Evolutionary conservation across 2,888 invertebrate genomes (phyloP), one percentile per base, ranked within the genome.

Genomic region (Exephanes ischioxanthus): DNA sequence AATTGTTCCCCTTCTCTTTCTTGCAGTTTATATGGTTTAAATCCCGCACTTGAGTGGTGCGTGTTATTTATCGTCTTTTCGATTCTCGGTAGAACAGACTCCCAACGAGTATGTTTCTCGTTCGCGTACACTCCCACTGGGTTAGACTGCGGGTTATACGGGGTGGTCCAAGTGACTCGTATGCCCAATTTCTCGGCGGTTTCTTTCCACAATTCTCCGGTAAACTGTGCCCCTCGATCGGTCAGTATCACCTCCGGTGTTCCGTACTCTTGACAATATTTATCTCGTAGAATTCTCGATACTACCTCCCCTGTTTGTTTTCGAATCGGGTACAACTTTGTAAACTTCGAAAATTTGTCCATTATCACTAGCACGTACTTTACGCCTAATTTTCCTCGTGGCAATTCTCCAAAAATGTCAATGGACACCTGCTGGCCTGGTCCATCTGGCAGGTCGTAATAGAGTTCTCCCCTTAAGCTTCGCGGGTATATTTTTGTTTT

Each of bases 121-220:
- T 55, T 55, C 1, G 55, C 55, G 3, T 55, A 55, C 5, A 55
- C 55, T 5, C 55, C 80, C 3, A 80, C 80, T 19, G 80, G 80
- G 33, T 80, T 80, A 7, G 45, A 45, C 63, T 80, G 80, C n/a
- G 80, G 80, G 30, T 80, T 80, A n/a, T 80, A 80, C n/a, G 80
- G 80, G 4, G 72, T 61, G 11, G 80, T 80, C 41, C 51, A 61
- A 16, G 26, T 45, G n/a, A 63, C 55, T 11, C 63, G 45, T 16
- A 80, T 72, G 9, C 63, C n/a, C 6, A 55, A n/a, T 37, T n/a
- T 45, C 4, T 58, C 33, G 14, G 61, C 80, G 16, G 55, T 48
- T 30, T 37, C 5, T 30, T 19, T 16, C 80, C 72, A 80, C 26
- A 19, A 14, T 14, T 22, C 66, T 37, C 63, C 51, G 4, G 48